These are phyloP conservation scores for Athene noctua DNA, from an alignment of 2,113 vertebrate species.

Conservation along the genomic window DNA sequence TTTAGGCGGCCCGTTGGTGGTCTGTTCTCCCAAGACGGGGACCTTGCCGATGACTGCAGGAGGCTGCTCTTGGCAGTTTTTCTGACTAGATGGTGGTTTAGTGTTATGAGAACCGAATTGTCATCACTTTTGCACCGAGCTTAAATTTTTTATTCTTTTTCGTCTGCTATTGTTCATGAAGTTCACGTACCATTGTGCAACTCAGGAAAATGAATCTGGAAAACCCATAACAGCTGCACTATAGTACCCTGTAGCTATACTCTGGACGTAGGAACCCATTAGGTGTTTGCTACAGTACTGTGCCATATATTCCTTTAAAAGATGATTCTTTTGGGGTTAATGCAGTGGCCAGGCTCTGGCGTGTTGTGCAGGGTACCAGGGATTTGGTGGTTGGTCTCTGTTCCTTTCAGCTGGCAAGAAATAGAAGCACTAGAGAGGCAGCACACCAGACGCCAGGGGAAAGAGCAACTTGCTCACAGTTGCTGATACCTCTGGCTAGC, in stretches of 20 bases:
- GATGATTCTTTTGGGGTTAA: neutral
- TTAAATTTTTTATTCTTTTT: neutral
- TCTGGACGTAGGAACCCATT: neutral
- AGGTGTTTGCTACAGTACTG: neutral
- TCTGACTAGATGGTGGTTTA: neutral
- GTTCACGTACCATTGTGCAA: neutral
- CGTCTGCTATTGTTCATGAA: neutral
- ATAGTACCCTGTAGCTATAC: neutral
- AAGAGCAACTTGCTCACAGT: neutral
- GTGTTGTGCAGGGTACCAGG: neutral
- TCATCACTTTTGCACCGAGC: neutral
- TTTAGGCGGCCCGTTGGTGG: neutral
- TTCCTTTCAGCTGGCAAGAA: neutral
- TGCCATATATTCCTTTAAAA: neutral
- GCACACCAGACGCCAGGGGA: accelerated
- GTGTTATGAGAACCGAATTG: neutral
- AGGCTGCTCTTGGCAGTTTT: neutral
- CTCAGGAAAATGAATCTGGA: neutral
- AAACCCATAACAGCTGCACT: neutral
- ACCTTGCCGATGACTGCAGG: neutral
- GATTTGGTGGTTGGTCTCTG: neutral
- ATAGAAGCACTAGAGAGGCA: neutral
- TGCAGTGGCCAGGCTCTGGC: neutral
- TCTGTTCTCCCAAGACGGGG: neutral
- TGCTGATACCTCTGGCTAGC: neutral